Evolutionary conservation across 2,113 vertebrate genomes (phyloP).

Genomic region (Macheiramphus alcinus): DNA sequence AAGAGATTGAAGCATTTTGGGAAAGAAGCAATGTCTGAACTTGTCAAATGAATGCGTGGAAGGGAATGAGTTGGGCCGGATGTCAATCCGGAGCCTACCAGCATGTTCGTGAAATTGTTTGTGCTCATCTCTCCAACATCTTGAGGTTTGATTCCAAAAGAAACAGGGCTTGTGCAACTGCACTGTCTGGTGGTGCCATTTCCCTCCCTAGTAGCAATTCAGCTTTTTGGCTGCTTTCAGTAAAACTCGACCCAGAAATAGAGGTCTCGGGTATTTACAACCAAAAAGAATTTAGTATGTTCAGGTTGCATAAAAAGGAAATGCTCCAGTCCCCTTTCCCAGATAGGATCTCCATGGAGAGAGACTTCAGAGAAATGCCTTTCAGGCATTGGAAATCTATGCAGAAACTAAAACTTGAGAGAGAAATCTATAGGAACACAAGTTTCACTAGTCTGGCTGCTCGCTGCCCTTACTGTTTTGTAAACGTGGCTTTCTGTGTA

Average conservation of each 20-base stretch:
- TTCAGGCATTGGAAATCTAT: not conserved
- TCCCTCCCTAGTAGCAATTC: not conserved
- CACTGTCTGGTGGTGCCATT: fast-evolving
- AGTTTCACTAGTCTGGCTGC: not conserved
- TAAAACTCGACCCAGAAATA: not conserved
- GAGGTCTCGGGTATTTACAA: not conserved
- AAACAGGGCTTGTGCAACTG: not conserved
- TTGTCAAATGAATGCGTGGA: not conserved
- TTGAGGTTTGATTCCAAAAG: not conserved
- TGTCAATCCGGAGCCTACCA: not conserved
- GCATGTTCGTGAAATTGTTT: not conserved
- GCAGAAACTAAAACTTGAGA: not conserved
- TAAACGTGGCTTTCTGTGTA: not conserved
- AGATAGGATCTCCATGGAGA: not conserved
- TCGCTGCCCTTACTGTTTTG: not conserved
- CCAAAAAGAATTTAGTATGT: not conserved
- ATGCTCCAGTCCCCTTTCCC: not conserved
- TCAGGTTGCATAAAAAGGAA: not conserved
- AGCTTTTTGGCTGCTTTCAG: not conserved
- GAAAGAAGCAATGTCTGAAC: not conserved
- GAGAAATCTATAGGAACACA: not conserved
- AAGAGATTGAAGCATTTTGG: not conserved
- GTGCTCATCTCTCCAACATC: not conserved
- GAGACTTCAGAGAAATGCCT: not conserved
- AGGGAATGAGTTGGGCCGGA: not conserved